A percentile compares a stretch with the other conserved stretches of the same genome.
Conservation (phyloP, 1,140 invertebrate genomes). For the Drosophila murphyi region DNA sequence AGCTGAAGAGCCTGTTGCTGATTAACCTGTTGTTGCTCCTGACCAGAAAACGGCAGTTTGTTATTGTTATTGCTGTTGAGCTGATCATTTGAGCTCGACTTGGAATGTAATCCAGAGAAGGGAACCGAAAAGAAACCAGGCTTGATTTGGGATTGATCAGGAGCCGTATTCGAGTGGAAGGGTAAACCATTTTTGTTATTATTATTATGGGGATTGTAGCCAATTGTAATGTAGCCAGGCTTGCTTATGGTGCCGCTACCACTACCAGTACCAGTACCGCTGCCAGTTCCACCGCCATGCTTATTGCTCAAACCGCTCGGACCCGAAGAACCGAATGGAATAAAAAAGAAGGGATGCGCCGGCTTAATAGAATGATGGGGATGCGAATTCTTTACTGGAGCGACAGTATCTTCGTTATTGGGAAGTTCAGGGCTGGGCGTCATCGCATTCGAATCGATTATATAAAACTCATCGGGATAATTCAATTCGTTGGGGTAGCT, state of each 20-base stretch:
- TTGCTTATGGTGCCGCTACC: neutral
- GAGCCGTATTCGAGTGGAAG: too few species aligned
- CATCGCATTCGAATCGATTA: neutral
- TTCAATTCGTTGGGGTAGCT: neutral
- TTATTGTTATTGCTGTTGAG: constrained; percentile 1
- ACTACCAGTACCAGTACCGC: too few species aligned
- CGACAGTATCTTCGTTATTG: neutral
- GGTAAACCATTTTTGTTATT: neutral
- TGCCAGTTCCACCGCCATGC: too few species aligned
- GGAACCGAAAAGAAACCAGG: constrained; percentile 51
- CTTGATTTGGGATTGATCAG: neutral
- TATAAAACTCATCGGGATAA: neutral
- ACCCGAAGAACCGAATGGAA: neutral
- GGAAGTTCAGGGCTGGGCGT: neutral
- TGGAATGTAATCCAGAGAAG: constrained; percentile 13
- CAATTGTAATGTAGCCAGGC: neutral
- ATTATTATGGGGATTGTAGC: constrained; percentile 20
- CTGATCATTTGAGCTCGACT: neutral
- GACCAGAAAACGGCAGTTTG: constrained; percentile 5
- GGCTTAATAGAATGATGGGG: constrained; percentile 23
- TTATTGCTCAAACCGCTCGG: neutral
- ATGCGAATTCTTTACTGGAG: neutral
- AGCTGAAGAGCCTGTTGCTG: constrained; percentile 15
- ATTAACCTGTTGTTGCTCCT: neutral
- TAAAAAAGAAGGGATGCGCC: constrained; percentile 9